phyloP scores from a whole-genome alignment of 92 coral and sea anemone genomes.

The Phenganax marumi region DNA sequence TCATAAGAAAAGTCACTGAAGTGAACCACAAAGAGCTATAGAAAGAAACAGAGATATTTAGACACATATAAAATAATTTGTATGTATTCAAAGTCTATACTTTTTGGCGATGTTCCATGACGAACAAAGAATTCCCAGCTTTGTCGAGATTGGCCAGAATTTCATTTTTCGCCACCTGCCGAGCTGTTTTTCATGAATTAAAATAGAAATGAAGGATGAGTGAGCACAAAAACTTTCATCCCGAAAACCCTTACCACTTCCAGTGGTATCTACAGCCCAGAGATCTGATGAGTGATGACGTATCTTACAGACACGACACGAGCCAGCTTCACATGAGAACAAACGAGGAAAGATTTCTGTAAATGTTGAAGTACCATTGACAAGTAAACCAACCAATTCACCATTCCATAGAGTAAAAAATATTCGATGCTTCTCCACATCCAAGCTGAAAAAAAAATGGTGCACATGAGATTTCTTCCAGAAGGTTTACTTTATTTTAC shows the following conservation, averaged over 20 bases:
- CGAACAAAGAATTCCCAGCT: constrained; percentile 18
- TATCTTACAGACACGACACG: constrained; percentile 14
- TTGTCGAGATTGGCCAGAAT: neutral
- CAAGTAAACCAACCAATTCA: constrained; percentile 28
- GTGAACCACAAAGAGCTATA: constrained; percentile 18
- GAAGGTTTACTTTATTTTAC: neutral
- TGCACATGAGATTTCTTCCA: neutral
- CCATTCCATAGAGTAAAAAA: constrained; percentile 38
- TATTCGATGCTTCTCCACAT: neutral
- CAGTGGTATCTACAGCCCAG: constrained; percentile 24
- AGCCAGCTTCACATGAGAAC: constrained; percentile 11
- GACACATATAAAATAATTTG: neutral
- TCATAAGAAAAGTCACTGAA: constrained; percentile 29
- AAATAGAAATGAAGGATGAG: neutral
- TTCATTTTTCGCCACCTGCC: constrained; percentile 22
- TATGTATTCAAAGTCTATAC: neutral
- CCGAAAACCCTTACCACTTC: neutral
- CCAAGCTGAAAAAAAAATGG: neutral
- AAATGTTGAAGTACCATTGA: constrained; percentile 13
- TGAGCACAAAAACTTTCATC: no score
- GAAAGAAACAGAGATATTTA: neutral
- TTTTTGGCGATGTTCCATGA: constrained; percentile 32
- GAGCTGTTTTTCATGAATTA: constrained; percentile 5
- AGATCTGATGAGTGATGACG: constrained; percentile 12
- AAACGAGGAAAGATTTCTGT: neutral